phyloP scores from a whole-genome alignment of 2,113 vertebrate species.

The Speoplatyrhinus poulsoni region DNA sequence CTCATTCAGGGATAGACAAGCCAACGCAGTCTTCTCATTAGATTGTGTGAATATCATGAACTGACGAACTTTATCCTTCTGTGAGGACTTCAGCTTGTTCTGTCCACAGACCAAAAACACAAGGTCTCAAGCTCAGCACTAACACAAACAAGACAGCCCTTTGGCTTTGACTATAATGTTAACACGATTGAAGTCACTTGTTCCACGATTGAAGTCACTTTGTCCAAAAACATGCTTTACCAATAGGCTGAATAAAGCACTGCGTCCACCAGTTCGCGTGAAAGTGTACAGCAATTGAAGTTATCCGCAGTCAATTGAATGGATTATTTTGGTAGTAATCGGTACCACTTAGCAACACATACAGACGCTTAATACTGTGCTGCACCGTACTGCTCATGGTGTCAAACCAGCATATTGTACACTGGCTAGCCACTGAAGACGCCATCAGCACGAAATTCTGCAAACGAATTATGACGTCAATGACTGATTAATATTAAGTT shows the following conservation, averaged over 20 bases:
- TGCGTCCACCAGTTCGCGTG: neutral
- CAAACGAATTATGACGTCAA: constrained; percentile 5
- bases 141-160: neutral
- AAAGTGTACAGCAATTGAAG: neutral
- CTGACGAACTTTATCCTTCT: constrained; percentile 99
- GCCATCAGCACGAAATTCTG: constrained; percentile 23
- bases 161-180: no score
- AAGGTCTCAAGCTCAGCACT: neutral
- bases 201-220: neutral
- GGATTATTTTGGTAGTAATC: neutral
- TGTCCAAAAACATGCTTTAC: neutral
- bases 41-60: constrained; percentile 99
- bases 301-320: neutral
- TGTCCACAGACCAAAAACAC: constrained; percentile 62
- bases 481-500: constrained; percentile 1
- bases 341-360: neutral
- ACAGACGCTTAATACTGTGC: neutral
- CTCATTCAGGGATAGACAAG: constrained; percentile 96
- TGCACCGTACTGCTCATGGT: neutral
- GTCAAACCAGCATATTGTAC: neutral
- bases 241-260: neutral
- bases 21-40: constrained; percentile 96
- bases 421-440: neutral
- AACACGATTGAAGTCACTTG: neutral
- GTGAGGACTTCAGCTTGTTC: constrained; percentile 99